Conservation (phyloP, 2,797 vertebrate species). For the Tenualosa ilisha region DNA sequence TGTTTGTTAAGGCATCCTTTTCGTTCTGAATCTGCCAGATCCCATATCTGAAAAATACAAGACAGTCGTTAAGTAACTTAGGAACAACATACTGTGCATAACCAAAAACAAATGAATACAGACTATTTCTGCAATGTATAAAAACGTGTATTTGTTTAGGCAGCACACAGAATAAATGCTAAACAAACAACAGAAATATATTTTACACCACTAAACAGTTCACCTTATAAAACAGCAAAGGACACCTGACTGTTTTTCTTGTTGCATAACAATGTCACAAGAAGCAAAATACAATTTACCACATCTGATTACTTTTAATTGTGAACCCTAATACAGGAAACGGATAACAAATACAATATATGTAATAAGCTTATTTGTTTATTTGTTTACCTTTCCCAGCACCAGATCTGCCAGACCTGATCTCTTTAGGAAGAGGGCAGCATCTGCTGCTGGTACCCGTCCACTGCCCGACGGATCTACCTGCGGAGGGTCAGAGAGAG, state of each 20-base stretch:
- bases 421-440: slow-evolving; percentile 93
- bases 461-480: slow-evolving; percentile 89
- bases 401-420: slow-evolving; percentile 93
- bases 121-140: not conserved
- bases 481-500: slow-evolving; percentile 62
- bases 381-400: slow-evolving; percentile 87
- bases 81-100: not conserved
- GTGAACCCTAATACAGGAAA: not conserved
- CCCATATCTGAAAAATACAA: slow-evolving; percentile 87
- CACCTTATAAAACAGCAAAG: no score
- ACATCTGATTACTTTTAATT: not conserved
- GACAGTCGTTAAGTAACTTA: slow-evolving; percentile 35
- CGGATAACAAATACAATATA: not conserved
- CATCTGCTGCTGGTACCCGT: slow-evolving; percentile 89
- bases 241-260: not conserved
- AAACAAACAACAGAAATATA: no score
- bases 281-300: not conserved
- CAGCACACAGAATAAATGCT: no score
- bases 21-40: slow-evolving; percentile 92
- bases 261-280: not conserved
- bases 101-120: not conserved
- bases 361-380: not conserved
- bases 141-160: no score
- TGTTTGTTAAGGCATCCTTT: slow-evolving; percentile 95
- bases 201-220: no score